These are phyloP conservation scores for Drosophila quinaria DNA, from an alignment of 2,888 invertebrate species.

Conservation along the genomic window DNA sequence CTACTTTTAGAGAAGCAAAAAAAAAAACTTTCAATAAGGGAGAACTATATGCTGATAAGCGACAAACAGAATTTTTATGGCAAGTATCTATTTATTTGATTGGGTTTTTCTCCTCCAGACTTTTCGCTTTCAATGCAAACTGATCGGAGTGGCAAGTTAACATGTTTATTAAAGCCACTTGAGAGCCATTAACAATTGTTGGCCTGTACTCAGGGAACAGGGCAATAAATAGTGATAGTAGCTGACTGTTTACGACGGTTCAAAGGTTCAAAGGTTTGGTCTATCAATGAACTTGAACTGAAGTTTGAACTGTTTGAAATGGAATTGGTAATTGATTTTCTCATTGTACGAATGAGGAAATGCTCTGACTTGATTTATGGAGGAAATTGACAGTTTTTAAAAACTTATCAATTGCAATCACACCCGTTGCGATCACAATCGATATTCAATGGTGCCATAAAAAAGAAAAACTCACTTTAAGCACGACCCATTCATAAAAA, in stretches of 20 bases:
- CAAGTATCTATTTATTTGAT: slow-evolving; percentile 11
- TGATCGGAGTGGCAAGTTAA: slow-evolving; percentile 3
- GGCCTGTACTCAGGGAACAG: neutral
- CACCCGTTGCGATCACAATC: slow-evolving; percentile 6
- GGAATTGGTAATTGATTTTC: neutral
- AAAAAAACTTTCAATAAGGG: neutral
- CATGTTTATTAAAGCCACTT: slow-evolving; percentile 26
- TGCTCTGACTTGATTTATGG: neutral
- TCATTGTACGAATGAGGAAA: slow-evolving; percentile 3
- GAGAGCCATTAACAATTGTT: slow-evolving; percentile 9
- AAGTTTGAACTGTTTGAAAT: slow-evolving; percentile 7
- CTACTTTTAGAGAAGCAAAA: neutral
- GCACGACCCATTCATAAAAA: slow-evolving; percentile 71
- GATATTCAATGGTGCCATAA: neutral
- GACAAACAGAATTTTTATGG: slow-evolving; percentile 23
- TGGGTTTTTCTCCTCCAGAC: neutral
- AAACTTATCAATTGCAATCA: slow-evolving; percentile 19
- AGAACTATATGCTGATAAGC: slow-evolving; percentile 37
- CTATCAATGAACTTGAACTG: neutral
- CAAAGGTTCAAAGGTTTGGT: neutral
- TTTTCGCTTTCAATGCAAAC: slow-evolving; percentile 31
- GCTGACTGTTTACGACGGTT: neutral
- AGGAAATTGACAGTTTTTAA: neutral
- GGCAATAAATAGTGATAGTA: slow-evolving; percentile 12
- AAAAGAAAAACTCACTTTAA: slow-evolving; percentile 19